Evolutionary conservation across 2,888 invertebrate species (phyloP).

Genomic region (Molorchus minor): DNA sequence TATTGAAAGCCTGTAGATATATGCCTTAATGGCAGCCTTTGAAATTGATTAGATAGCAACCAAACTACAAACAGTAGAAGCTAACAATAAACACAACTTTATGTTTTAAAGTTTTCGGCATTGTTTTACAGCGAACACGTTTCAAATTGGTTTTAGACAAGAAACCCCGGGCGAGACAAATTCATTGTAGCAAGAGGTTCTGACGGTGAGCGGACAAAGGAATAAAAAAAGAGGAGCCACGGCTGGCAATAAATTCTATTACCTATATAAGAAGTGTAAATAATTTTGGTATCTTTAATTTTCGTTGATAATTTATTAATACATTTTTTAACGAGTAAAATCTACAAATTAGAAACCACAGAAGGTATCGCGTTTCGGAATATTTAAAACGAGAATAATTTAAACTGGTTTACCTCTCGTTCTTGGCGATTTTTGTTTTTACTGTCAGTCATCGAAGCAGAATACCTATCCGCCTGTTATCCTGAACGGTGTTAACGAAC

Average conservation of each 20-base stretch:
- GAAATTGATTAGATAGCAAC: too few species aligned
- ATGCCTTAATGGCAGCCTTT: too few species aligned
- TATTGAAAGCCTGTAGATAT: too few species aligned
- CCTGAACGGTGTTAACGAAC: not conserved
- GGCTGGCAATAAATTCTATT: slow-evolving; percentile 13
- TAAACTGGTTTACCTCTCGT: slow-evolving; percentile 5
- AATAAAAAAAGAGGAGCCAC: slow-evolving; percentile 1
- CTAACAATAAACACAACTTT: not conserved
- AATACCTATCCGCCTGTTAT: not conserved
- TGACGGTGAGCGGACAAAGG: not conserved
- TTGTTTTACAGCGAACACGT: not conserved
- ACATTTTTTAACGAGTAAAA: slow-evolving; percentile 7
- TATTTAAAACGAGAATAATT: slow-evolving; percentile 13
- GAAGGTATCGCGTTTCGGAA: slow-evolving; percentile 7
- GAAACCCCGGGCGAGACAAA: slow-evolving; percentile 3
- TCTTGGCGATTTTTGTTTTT: not conserved
- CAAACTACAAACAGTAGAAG: too few species aligned
- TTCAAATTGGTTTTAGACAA: not conserved
- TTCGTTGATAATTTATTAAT: slow-evolving; percentile 16
- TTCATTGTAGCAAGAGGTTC: not conserved
- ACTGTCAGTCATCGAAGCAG: not conserved
- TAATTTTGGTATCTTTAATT: slow-evolving; percentile 22
- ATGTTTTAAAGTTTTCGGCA: not conserved
- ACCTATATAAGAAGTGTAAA: slow-evolving; percentile 13
- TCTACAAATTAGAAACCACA: slow-evolving; percentile 11